Percentiles rank a stretch among this genome's conserved stretches.
phyloP scores from a whole-genome alignment of 2,888 invertebrate species.

The Tetragnatha montana region DNA sequence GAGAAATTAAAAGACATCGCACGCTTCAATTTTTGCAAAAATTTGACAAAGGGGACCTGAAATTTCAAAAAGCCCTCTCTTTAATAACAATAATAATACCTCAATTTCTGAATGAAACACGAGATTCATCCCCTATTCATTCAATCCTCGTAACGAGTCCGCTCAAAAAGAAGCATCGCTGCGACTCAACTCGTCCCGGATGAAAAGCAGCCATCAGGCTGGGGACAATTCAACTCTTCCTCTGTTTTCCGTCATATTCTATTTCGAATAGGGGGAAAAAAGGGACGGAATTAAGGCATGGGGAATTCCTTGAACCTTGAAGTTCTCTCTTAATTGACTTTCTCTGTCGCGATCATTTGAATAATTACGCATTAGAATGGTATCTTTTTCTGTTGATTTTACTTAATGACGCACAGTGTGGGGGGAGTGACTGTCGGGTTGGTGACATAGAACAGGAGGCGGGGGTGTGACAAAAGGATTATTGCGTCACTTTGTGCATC shows the following conservation, averaged over 20 bases:
- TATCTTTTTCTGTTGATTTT: slow-evolving; percentile 64
- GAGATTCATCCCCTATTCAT: slow-evolving; percentile 54
- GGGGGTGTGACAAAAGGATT: slow-evolving; percentile 68
- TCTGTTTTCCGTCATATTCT: slow-evolving; percentile 68
- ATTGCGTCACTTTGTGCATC: slow-evolving; percentile 61
- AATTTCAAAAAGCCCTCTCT: slow-evolving; percentile 14
- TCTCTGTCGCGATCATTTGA: slow-evolving; percentile 66
- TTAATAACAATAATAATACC: slow-evolving; percentile 68
- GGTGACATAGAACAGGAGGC: slow-evolving; percentile 62
- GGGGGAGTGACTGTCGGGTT: slow-evolving; percentile 45
- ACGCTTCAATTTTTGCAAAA: slow-evolving; percentile 54
- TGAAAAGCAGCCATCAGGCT: slow-evolving; percentile 42
- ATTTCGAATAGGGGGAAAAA: slow-evolving; percentile 37
- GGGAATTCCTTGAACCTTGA: slow-evolving; percentile 47
- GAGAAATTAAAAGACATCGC: slow-evolving; percentile 53
- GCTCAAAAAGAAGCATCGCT: slow-evolving; percentile 63
- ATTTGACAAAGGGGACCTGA: slow-evolving; percentile 32
- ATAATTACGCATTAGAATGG: slow-evolving; percentile 62
- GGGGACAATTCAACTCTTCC: slow-evolving; percentile 68
- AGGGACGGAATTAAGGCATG: slow-evolving; percentile 21
- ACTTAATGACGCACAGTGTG: slow-evolving; percentile 51
- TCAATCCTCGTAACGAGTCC: slow-evolving; percentile 61
- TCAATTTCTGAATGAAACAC: slow-evolving; percentile 62
- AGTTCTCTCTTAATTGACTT: slow-evolving; percentile 61
- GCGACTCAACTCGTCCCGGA: slow-evolving; percentile 57